Conservation (phyloP, 2,113 vertebrate species). For the Cephalophus harveyi region DNA sequence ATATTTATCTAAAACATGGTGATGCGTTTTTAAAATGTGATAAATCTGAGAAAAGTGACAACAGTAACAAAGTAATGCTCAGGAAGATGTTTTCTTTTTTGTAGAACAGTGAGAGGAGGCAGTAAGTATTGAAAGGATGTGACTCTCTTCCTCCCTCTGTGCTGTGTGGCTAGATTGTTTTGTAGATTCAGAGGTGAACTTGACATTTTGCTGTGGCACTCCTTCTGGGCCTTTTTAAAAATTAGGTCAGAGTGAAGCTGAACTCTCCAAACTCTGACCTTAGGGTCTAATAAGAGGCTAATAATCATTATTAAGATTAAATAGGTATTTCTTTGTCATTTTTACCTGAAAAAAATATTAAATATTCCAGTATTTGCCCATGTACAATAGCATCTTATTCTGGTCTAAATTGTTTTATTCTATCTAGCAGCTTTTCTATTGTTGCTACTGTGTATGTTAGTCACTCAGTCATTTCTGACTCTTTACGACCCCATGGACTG, state of each 20-base stretch:
- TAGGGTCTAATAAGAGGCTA: not conserved
- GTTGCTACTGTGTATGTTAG: not conserved
- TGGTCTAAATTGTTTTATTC: not conserved
- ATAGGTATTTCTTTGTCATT: not conserved
- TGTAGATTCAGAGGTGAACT: conserved; percentile 16
- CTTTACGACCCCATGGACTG: not conserved
- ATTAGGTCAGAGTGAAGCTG: not conserved
- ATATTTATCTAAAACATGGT: conserved; percentile 21
- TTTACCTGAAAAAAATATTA: conserved; percentile 19
- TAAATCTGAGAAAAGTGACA: conserved; percentile 27
- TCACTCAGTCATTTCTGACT: not conserved
- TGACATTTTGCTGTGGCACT: conserved; percentile 9
- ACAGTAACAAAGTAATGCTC: conserved; percentile 10
- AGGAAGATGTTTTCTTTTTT: conserved; percentile 32
- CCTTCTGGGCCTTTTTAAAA: not conserved
- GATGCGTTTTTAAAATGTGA: not conserved
- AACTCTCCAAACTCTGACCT: not conserved
- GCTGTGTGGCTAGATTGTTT: conserved; percentile 21
- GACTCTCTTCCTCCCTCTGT: conserved; percentile 40
- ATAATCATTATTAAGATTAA: not conserved
- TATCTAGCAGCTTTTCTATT: not conserved
- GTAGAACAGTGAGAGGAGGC: not conserved
- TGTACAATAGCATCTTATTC: not conserved
- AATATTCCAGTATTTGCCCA: not conserved
- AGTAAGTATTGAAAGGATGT: conserved; percentile 30